Evolutionary conservation across 2,888 invertebrate genomes (phyloP), one percentile per base, ranked within the genome.

Genomic region (Oligia fasciuncula): DNA sequence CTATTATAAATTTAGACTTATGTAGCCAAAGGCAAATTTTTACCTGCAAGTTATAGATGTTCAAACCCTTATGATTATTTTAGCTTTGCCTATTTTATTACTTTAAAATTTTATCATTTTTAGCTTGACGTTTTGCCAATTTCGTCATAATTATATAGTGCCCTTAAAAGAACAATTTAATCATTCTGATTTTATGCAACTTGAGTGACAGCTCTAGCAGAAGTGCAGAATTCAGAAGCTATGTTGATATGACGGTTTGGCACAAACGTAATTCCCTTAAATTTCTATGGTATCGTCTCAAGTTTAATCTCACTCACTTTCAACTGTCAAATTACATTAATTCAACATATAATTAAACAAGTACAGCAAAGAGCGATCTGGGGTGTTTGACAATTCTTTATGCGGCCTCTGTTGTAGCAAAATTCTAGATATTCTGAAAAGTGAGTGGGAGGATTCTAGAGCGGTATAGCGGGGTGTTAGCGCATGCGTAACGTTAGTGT

Each of bases 401-500:
- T n/a, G 60, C 14, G 60, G 57, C 2, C 14, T 29, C 43, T 35
- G 29, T 19, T 40, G 2, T 62, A 82, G 5, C 13, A 62, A 68
- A 46, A 54, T 14, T 40, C 5, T 19, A 43, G 8, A n/a, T 5
- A 49, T 62, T 62, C 1, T 23, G 17, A 40, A 60, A 84, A 73
- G 73, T 71, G 72, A 80, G 86, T 91, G 90, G 90, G 91, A 90
- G 89, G 88, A 88, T 91, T 87, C 65, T 66, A 54, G 86, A 87
- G 84, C 74, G 81, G 75, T 75, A 79, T 83, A 79, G 87, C 78
- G 83, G 79, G 83, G 79, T 82, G 84, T 82, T 79, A 84, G 87
- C 98, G 98, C 98, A 98, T 97, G 96, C 96, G 93, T 96, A 95
- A 95, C 94, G 86, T 89, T 95, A 94, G 95, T 95, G 86, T 94